phyloP scores from a whole-genome alignment of 2,888 invertebrate genomes.

The Lordiphosa andalusiaca region DNA sequence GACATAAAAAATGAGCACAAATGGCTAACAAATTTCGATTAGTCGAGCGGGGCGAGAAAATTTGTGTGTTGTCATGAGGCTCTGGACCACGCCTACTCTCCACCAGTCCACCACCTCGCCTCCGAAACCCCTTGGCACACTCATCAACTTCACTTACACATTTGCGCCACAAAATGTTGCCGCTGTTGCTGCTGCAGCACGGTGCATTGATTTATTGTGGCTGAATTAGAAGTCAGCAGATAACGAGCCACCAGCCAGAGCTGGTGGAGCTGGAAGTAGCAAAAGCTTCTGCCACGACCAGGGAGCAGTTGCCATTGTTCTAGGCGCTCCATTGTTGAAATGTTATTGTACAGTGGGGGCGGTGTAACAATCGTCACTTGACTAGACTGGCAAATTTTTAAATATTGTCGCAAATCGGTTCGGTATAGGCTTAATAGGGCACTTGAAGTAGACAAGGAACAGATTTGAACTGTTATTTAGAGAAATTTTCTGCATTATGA shows the following conservation, averaged over 20 bases:
- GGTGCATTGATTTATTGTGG: constrained; percentile 73
- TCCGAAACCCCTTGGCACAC: constrained; percentile 22
- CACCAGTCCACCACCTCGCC: neutral
- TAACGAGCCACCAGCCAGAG: constrained; percentile 57
- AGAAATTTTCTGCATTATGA: too few species aligned
- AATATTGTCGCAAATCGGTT: constrained; percentile 33
- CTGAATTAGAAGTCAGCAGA: constrained; percentile 75
- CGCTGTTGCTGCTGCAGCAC: constrained; percentile 59
- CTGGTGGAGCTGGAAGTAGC: constrained; percentile 2
- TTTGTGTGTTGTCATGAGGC: constrained; percentile 62
- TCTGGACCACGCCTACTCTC: constrained; percentile 1
- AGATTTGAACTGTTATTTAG: too few species aligned
- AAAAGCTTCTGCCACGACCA: constrained; percentile 5
- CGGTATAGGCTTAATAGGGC: too few species aligned
- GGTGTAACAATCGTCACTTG: neutral
- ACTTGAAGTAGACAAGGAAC: too few species aligned
- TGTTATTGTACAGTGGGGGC: neutral
- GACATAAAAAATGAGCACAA: constrained; percentile 59
- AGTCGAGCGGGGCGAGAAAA: constrained; percentile 53
- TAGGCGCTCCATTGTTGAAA: constrained; percentile 25
- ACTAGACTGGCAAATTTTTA: too few species aligned
- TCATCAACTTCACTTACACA: constrained; percentile 73
- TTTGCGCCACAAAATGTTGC: constrained; percentile 71
- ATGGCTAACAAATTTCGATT: constrained; percentile 74
- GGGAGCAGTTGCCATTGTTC: constrained; percentile 50